Evolutionary conservation across 1,140 invertebrate genomes (phyloP), one percentile per base, ranked within the genome.

Genomic region (Macrotrachela quadricornifera): DNA sequence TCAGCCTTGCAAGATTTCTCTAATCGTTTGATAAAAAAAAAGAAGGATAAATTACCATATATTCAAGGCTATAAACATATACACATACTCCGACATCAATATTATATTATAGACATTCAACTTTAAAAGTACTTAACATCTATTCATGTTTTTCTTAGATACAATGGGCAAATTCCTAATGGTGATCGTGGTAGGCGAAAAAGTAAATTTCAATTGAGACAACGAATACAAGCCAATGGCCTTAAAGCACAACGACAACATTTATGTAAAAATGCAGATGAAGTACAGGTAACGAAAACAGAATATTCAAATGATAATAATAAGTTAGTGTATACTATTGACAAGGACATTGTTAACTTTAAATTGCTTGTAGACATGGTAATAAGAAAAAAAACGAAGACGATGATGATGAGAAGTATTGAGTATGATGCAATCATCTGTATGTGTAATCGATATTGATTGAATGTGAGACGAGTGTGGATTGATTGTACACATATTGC

Each of bases 231-330:
- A 56, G 74, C 87, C 38, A 95, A 91, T 71, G 88, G 90, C 39
- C 87, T 96, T 18, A 86, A 86, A 63, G 79, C 84, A 59, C 87
- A 82, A 45, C 85, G 83, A 68, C 86, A 92, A 72, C 94, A 95
- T 69, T 80, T 88, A 56, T 87, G 94, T 54, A 62, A 62, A 54
- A 55, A 14, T 6, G 21, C 42, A 13, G 50, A 52, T 46, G 49
- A 50, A 21, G 54, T 30, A 30, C 40, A 51, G 30, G 30, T 38
- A 18, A 15, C 13, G 9, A 51, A 16, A 53, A n/a, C n/a, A 18
- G 43, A 30, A 56, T 36, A 55, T 11, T 54, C 3, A 6, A 17
- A 54, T n/a, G 16, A 30, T n/a, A 13, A 6, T n/a, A n/a, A 30
- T 13, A 18, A 18, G 14, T 30, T 11, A 49, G 21, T 15, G 15